These are phyloP conservation scores for Cardiocondyla obscurior DNA, from an alignment of 1,140 invertebrate species.

Conservation along the genomic window DNA sequence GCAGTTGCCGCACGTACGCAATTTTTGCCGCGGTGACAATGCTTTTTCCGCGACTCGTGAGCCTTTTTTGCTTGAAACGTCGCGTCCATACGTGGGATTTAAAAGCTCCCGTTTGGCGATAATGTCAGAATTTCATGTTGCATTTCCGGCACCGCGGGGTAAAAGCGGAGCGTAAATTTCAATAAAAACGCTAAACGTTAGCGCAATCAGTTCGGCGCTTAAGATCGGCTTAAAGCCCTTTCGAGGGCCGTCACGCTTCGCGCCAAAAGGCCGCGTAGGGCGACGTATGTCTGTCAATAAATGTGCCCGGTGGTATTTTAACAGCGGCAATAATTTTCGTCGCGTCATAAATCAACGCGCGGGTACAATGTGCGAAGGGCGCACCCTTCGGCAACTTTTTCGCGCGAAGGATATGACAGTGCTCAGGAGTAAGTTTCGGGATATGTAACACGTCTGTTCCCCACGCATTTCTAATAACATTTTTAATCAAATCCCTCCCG, in stretches of 20 bases:
- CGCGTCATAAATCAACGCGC: constrained; percentile 75
- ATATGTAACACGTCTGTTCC: not conserved
- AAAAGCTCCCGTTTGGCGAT: not conserved
- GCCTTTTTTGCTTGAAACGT: constrained; percentile 51
- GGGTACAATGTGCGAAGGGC: constrained; percentile 47
- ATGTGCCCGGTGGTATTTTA: constrained; percentile 72
- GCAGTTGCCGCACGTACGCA: constrained; percentile 79
- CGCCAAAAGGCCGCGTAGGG: constrained; percentile 47
- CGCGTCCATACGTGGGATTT: constrained; percentile 44
- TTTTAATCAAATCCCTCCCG: not conserved
- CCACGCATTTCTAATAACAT: not conserved
- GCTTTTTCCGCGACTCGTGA: constrained; percentile 44
- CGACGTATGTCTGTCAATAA: constrained; percentile 64
- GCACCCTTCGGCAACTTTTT: constrained; percentile 26
- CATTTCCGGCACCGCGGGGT: not conserved
- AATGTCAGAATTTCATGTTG: constrained; percentile 12
- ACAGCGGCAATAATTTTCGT: constrained; percentile 77
- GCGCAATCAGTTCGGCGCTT: constrained; percentile 38
- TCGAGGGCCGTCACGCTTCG: constrained; percentile 49
- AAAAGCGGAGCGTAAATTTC: not conserved
- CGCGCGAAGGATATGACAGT: not conserved
- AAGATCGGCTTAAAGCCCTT: constrained; percentile 57
- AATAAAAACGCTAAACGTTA: not conserved
- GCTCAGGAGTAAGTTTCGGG: not conserved
- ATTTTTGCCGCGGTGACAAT: constrained; percentile 70